Evolutionary conservation across 1,140 invertebrate species (phyloP), one percentile per base, ranked within the genome.

Genomic region (Pantala flavescens): DNA sequence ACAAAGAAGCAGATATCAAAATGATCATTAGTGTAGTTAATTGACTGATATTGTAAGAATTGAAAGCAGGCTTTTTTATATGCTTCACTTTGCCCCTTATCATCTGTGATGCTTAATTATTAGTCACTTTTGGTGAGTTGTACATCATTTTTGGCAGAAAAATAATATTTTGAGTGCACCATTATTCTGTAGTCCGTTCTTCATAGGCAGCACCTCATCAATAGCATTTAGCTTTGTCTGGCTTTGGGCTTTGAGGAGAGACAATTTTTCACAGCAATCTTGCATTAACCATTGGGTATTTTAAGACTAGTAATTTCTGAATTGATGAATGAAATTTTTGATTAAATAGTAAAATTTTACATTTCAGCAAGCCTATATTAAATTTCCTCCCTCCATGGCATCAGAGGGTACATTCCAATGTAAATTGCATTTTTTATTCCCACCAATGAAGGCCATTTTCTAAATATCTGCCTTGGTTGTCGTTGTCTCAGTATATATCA

Each of bases 21-120:
- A 72, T 73, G 73, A 71, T 28, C 70, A 36, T 70, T 36, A 36
- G 73, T 71, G 55, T 71, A 70, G 70, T 55, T 71, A 76, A 73
- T 76, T 75, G 70, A 42, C 24, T 71, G 49, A 23, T 72, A 75
- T 75, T 76, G 55, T 74, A 74, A 55, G 55, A 55, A 74, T 74
- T 21, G 55, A 55, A 74, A 55, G 55, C 55, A 73, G 43, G 55
- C 73, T 55, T 49, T n/a, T 23, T 70, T 23, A 28, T 49, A 24
- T 70, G 43, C 73, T 28, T 43, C n/a, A 24, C 24, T 70, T 55
- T 70, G 14, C 73, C 24, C 43, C 24, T 70, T 42, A 49, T 55
- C 43, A 43, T 70, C 23, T 10, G n/a, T 70, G 23, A 24, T 74
- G n/a, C 23, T 55, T 74, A 74, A 42, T 55, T 43, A 74, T 42